Evolutionary conservation across 2,888 invertebrate genomes (phyloP).

Genomic region (Sthenelais limicola): DNA sequence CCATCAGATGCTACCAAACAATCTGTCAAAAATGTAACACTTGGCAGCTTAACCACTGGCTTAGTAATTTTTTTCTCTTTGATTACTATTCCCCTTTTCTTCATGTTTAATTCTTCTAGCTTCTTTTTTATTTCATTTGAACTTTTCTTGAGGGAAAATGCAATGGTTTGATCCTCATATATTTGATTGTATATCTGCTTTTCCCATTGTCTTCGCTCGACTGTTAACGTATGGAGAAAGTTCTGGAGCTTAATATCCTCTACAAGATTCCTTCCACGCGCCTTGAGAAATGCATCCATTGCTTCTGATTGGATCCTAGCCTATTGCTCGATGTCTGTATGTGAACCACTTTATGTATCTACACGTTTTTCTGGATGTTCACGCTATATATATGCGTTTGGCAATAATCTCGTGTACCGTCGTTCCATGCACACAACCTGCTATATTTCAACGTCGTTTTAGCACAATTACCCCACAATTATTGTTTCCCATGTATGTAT

Average conservation of each 20-base stretch:
- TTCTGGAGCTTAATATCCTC: not conserved
- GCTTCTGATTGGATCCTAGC: too few relatives aligned
- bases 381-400: too few relatives aligned
- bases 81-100: not conserved
- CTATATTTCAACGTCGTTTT: too few relatives aligned
- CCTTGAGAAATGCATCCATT: too few relatives aligned
- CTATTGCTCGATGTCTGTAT: too few relatives aligned
- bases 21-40: constrained; percentile 4
- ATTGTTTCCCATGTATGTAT: too few relatives aligned
- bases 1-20: not conserved
- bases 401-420: too few relatives aligned
- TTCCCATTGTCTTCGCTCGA: constrained; percentile 15
- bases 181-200: not conserved
- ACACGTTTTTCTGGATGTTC: too few relatives aligned
- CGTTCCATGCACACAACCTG: too few relatives aligned
- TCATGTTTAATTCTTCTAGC: not conserved
- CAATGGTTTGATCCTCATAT: constrained; percentile 12
- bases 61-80: not conserved
- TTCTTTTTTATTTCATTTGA: not conserved
- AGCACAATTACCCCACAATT: too few relatives aligned
- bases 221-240: not conserved
- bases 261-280: constrained; percentile 1
- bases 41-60: not conserved
- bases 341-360: too few relatives aligned
- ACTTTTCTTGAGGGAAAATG: not conserved